phyloP scores from a whole-genome alignment of 2,888 invertebrate genomes.

The Zonitis immaculata region DNA sequence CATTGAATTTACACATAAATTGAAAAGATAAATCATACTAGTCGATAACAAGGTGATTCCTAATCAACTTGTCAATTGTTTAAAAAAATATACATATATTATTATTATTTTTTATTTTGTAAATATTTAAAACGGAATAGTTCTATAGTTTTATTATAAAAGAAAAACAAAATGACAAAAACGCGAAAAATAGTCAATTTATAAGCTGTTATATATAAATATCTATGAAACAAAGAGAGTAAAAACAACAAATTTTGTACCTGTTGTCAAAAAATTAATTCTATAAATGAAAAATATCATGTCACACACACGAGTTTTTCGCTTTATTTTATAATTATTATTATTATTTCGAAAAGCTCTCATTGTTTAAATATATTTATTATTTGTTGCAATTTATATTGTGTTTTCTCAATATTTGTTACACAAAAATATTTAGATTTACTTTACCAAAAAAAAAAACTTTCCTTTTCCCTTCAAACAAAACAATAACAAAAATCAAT shows the following conservation, averaged over 20 bases:
- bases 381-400: neutral
- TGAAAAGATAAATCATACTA: neutral
- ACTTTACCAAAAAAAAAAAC: too few relatives aligned
- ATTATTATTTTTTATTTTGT: neutral
- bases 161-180: neutral
- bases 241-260: neutral
- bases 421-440: neutral
- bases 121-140: neutral
- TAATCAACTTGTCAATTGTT: slow-evolving; percentile 2
- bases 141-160: neutral
- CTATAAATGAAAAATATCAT: neutral
- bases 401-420: neutral
- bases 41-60: slow-evolving; percentile 6
- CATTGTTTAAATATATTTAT: neutral
- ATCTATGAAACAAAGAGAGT: too few relatives aligned
- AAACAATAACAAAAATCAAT: too few relatives aligned
- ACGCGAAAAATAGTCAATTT: neutral
- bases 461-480: neutral
- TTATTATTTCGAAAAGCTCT: neutral
- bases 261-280: neutral
- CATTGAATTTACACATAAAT: slow-evolving; percentile 10
- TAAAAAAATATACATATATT: neutral
- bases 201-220: neutral
- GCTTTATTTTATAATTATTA: neutral
- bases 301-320: neutral